Evolutionary conservation across 2,888 invertebrate genomes (phyloP), one percentile per base, ranked within the genome.

Genomic region (Pyralis farinalis): DNA sequence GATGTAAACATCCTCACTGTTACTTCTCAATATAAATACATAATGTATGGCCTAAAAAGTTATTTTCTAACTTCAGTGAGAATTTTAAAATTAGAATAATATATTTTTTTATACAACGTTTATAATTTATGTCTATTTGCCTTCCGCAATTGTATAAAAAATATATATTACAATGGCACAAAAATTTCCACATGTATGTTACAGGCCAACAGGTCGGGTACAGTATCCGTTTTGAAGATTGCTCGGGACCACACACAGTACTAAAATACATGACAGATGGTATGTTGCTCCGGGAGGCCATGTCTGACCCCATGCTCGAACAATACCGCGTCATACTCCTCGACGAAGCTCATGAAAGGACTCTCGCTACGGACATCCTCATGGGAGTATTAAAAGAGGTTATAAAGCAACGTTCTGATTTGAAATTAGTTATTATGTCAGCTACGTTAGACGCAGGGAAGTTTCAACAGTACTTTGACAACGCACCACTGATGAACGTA

Each of bases 241-340:
- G 99, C 71, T 98, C 98, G 1, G 97, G 97, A 1, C 92, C 96
- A 0, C 96, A 95, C 69, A 99, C 99, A 0, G 91, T 98, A 20
- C 90, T 99, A 1, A 99, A 99, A 70, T 99, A 99, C 76, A 97
- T 99, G 97, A 99, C 99, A 8, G 99, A 99, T 65, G 99, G 99
- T 96, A 99, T 99, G 99, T 92, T 99, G 77, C 89, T 99, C 22
- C 91, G 99, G 47, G 99, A 99, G 90, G 99, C 98, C 0, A 99
- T 99, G 99, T 98, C 98, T 0, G 98, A 99, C 78, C 99, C 99
- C 0, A 96, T 99, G 94, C 84, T 99, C 5, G 98, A 99, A 58
- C 93, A 94, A 7, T 99, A 99, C 81, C 95, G 98, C 70, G 98
- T 98, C 1, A 95, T 98, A 28, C 85, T 99, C 40, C 93, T 99